Percentiles rank a stretch among this genome's conserved stretches.
Conservation (phyloP, 2,888 invertebrate species). For the Drosophila fulvimacula region DNA sequence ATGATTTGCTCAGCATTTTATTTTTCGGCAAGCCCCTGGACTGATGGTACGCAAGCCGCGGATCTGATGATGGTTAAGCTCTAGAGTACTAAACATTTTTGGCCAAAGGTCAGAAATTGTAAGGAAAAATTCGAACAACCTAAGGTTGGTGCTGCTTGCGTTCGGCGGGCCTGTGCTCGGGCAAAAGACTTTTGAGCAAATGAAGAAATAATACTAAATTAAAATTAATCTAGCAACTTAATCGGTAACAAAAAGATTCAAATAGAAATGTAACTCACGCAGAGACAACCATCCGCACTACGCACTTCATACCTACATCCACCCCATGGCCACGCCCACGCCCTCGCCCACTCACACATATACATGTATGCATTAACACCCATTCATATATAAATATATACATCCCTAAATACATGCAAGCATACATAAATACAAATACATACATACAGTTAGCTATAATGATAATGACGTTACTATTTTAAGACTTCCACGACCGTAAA, state of each 20-base stretch:
- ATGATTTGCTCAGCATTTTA: constrained; percentile 82
- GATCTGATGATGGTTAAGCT: constrained; percentile 31
- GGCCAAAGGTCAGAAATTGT: constrained; percentile 73
- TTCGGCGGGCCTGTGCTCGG: constrained; percentile 22
- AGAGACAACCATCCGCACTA: constrained; percentile 18
- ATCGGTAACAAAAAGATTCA: constrained; percentile 32
- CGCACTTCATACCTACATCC: neutral
- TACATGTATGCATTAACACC: constrained; percentile 44
- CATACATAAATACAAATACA: constrained; percentile 26
- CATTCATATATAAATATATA: constrained; percentile 36
- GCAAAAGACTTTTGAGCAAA: constrained; percentile 22
- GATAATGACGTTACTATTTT: constrained; percentile 57
- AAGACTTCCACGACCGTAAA: constrained; percentile 56
- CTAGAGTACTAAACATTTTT: constrained; percentile 58
- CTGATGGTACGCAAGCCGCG: constrained; percentile 44
- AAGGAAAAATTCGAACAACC: constrained; percentile 56
- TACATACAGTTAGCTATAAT: constrained; percentile 53
- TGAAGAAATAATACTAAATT: constrained; percentile 38
- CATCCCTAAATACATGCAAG: constrained; percentile 23
- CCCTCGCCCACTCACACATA: constrained; percentile 19
- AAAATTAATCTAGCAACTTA: constrained; percentile 49
- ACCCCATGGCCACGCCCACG: constrained; percentile 2
- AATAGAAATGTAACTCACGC: constrained; percentile 40
- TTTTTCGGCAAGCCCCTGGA: constrained; percentile 82
- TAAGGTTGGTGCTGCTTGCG: constrained; percentile 68